Base-by-base conservation (phyloP, 2,113 vertebrate genomes). In the Lampris incognitus region DNA sequence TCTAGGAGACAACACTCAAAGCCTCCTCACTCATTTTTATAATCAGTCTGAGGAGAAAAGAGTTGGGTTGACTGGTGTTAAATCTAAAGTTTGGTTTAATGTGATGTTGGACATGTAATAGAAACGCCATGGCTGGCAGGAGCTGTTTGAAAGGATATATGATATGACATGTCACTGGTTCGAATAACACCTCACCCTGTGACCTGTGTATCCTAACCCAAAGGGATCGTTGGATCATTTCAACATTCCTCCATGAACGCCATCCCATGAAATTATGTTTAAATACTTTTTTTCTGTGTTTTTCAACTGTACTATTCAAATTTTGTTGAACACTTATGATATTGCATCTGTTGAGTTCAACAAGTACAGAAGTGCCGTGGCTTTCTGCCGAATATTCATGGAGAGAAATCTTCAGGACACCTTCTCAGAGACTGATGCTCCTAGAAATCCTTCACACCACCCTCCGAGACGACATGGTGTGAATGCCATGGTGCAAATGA, bases 211-310 rank as follows among this genome's bases (percentile, higher is more conserved):
- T 78, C 90, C 39, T 64, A 85, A 78, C 72, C 0, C 82, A 96
- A 95, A 24, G 24, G 24, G 24, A 24, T 24, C 24, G 24, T 24
- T 24, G 95, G 39, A 96, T 95, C 46, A 95, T 95, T 72, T 94
- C 94, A 7, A 94, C 95, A 0, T 95, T 95, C 73, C 94, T 95
- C 56, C 95, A 95, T 0, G 95, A 95, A 24, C 24, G 24, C 72
- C 95, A 96, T 84, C 94, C 94, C 24, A 24, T 24, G 24, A 24
- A 0, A 24, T 24, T 24, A 24, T 24, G 24, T 24, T 24, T 24
- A 24, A 24, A 24, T 24, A 24, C 24, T 24, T 24, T 24, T 24
- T 24, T 24, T 24, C 24, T 24, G 24, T 24, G 24, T 24, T 24
- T 24, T 24, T 24, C 24, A 24, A 24, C 24, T 24, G 24, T 24